Conservation (phyloP, 1,140 invertebrate species). For the Panulirus ornatus region DNA sequence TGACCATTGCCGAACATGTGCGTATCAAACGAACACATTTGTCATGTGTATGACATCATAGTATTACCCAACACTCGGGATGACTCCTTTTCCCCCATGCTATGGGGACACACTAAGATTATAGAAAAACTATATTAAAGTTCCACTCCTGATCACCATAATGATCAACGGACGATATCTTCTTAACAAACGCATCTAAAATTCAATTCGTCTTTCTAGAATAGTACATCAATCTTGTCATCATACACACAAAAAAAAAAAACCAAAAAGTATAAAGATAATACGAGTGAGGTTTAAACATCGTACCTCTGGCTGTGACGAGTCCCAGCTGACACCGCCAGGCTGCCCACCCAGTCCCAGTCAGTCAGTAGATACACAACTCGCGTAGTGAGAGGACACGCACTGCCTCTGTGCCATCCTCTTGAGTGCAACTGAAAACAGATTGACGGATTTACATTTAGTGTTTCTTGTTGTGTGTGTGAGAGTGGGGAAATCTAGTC, state of each 20-base stretch:
- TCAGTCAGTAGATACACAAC: conserved; percentile 45
- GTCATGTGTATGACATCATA: conserved; percentile 41
- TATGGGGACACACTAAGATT: not conserved
- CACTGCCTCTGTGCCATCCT: conserved; percentile 33
- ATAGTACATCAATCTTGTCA: too few relatives aligned
- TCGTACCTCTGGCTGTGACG: not conserved
- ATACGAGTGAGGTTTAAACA: not conserved
- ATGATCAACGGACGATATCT: not conserved
- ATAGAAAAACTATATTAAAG: too few relatives aligned
- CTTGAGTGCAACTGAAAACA: conserved; percentile 52
- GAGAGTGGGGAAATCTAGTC: conserved; percentile 52
- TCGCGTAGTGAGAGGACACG: not conserved
- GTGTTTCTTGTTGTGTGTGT: conserved; percentile 25
- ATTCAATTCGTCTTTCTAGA: not conserved
- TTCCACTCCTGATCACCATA: not conserved
- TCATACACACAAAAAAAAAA: too few relatives aligned
- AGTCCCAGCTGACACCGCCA: not conserved
- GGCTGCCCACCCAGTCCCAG: not conserved
- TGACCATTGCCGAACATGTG: not conserved
- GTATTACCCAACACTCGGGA: conserved; percentile 4
- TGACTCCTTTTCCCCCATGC: conserved; percentile 22
- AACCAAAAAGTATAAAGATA: too few relatives aligned
- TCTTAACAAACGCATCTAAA: not conserved
- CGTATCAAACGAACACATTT: not conserved
- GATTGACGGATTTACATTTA: conserved; percentile 32